Base-by-base conservation (phyloP, 2,888 invertebrate genomes). In the Athetis lepigone region DNA sequence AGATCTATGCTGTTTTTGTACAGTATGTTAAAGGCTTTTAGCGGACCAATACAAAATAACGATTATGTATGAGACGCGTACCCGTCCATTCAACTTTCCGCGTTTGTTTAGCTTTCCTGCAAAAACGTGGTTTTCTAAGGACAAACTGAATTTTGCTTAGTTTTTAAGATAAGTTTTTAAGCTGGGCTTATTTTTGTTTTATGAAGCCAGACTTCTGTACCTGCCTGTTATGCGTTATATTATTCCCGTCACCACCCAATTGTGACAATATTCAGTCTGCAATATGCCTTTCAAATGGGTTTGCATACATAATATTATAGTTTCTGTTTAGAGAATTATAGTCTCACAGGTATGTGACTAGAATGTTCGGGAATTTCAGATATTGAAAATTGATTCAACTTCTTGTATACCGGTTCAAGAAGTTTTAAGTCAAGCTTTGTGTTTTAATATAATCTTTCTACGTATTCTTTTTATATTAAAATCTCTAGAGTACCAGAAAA, bases 211-310 rank as follows among this genome's bases (percentile, higher is more conserved):
- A 16, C 19, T 65, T 63, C 63, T 63, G 45, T 8, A 16, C 0
- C 9, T 29, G 13, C 55, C 7, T 37, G 37, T 13, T 9, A 5
- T 1, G 16, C 29, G 19, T 8, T 7, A 19, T 13, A 16, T 9
- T 43, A 13, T 33, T 54, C 8, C 18, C 42, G 27, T 43, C 54
- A 46, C 61, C 45, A 71, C 49, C 56, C 73, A 73, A 73, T 62
- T 68, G 70, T 57, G 73, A 73, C 70, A 62, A 72, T 72, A 72
- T 68, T 68, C 68, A 40, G 68, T 67, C 61, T 55, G 47, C 73
- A 70, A 61, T 73, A 68, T 71, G 73, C 56, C 62, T 72, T 62
- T 29, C 39, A 49, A 55, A 56, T 56, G 56, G 68, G 52, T 43
- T 61, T 72, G 73, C 62, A 68, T 54, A 56, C 61, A 43, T 45